Evolutionary conservation across 1,140 invertebrate genomes (phyloP).

Genomic region (Bombus haemorrhoidalis): DNA sequence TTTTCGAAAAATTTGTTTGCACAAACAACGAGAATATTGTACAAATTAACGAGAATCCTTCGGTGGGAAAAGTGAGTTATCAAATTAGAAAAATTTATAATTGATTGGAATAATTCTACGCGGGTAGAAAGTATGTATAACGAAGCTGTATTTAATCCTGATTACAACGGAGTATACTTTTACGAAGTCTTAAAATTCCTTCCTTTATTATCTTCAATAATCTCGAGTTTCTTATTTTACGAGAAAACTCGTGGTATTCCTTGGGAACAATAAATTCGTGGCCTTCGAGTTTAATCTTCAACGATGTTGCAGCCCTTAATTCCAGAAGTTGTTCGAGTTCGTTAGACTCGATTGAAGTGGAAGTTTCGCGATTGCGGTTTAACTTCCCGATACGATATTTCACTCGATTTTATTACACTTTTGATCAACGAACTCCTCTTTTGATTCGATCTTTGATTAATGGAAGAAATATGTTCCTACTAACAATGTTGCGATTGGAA

Average conservation of each 20-base stretch:
- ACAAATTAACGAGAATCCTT: neutral
- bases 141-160: neutral
- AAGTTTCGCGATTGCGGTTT: neutral
- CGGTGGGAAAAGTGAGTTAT: too few species aligned
- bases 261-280: neutral
- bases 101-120: neutral
- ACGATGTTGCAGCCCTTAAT: neutral
- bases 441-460: neutral
- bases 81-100: neutral
- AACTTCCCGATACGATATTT: neutral
- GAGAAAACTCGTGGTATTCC: neutral
- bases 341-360: neutral
- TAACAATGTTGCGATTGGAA: neutral
- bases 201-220: neutral
- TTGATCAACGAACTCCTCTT: neutral
- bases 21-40: neutral
- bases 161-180: neutral
- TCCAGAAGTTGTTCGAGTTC: neutral
- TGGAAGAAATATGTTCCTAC: neutral
- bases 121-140: neutral
- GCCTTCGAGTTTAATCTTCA: conserved; percentile 12
- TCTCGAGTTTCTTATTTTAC: neutral
- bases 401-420: neutral
- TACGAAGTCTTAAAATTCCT: neutral
- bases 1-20: neutral